Evolutionary conservation across 2,888 invertebrate genomes (phyloP).

Genomic region (Sepioteuthis lessoniana): DNA sequence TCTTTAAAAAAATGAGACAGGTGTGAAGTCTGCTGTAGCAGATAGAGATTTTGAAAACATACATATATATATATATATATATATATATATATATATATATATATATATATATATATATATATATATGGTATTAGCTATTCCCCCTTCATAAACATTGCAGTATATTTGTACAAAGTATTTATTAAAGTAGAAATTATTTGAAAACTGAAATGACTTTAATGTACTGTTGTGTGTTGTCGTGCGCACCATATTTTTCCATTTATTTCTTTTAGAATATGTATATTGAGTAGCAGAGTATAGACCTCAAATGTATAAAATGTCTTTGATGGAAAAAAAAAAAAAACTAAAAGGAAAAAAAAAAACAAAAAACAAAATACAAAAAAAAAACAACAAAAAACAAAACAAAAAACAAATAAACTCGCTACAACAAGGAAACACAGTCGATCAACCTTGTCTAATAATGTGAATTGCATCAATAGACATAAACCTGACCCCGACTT

Average conservation of each 20-base stretch:
- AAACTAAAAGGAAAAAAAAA: neutral
- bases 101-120: neutral
- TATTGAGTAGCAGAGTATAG: neutral
- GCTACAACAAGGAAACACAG: neutral
- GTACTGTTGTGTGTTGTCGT: neutral
- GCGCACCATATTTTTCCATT: neutral
- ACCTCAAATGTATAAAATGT: constrained; percentile 33
- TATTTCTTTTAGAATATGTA: constrained; percentile 9
- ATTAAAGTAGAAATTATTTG: neutral
- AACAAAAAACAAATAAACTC: too few relatives aligned
- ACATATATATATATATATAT: neutral
- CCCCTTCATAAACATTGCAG: neutral
- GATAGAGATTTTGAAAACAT: neutral
- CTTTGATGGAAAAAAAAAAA: neutral
- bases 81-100: neutral
- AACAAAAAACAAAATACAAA: too few relatives aligned
- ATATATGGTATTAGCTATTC: too few relatives aligned
- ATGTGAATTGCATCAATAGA: neutral
- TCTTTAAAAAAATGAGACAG: neutral
- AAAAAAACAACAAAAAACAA: neutral
- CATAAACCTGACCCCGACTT: neutral
- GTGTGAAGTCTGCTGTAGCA: neutral
- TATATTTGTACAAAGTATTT: constrained; percentile 33
- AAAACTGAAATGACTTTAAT: neutral
- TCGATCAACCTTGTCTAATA: neutral